These are phyloP conservation scores for Plutella xylostella DNA, from an alignment of 2,888 invertebrate genomes.

Conservation along the genomic window DNA sequence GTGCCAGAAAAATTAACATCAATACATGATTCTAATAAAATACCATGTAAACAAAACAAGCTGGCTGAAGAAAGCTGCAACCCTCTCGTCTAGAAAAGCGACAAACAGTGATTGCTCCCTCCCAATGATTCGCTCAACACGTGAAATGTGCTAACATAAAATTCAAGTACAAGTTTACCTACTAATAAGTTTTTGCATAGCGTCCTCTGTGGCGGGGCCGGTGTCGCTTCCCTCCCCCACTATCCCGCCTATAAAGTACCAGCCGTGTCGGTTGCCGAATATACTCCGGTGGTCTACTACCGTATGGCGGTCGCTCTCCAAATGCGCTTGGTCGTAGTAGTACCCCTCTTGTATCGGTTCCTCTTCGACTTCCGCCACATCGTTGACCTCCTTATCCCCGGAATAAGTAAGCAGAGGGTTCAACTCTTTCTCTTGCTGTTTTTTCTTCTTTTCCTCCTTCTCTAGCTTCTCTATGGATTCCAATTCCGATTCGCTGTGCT, in stretches of 20 bases:
- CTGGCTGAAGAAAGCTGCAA: neutral
- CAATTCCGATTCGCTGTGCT: conserved; percentile 72
- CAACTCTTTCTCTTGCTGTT: conserved; percentile 41
- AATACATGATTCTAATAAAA: neutral
- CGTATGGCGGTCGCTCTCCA: conserved; percentile 69
- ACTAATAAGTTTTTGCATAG: conserved; percentile 83
- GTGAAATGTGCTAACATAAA: no score
- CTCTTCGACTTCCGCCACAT: conserved; percentile 32
- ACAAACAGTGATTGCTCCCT: no score
- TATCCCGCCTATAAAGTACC: conserved; percentile 87
- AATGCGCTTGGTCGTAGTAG: conserved; percentile 47
- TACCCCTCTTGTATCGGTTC: conserved; percentile 47
- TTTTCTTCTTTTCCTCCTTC: conserved; percentile 54
- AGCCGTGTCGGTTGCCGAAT: conserved; percentile 79
- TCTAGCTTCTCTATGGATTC: conserved; percentile 70
- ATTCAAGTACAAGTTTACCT: conserved; percentile 73
- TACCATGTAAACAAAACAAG: neutral
- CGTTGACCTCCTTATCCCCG: conserved; percentile 27
- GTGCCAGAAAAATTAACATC: neutral
- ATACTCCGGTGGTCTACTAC: conserved; percentile 73
- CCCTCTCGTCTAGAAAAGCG: no score
- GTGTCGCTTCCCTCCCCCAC: conserved; percentile 77
- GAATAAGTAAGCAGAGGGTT: conserved; percentile 51
- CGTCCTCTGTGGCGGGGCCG: conserved; percentile 75
- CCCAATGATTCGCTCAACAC: no score